Base-by-base conservation (phyloP, 2,888 invertebrate species). In the Phortica okadai region DNA sequence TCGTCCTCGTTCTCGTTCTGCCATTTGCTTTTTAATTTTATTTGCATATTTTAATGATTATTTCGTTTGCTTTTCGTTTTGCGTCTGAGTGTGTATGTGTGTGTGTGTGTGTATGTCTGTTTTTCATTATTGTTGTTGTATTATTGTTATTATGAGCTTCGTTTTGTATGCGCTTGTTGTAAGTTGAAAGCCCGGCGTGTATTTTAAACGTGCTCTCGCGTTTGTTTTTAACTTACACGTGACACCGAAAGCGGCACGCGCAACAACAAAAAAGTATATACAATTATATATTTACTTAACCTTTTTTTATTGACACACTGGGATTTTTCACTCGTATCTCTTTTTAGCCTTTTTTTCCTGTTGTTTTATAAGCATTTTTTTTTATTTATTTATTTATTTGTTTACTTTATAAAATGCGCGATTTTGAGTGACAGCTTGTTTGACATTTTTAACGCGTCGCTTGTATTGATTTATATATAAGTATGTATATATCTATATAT, bases 11-110 rank as follows among this genome's bases (percentile, higher is more conserved):
- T 58, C 16, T 6, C 8, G 2, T 16, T 58, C n/a, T 58, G 58
- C 16, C n/a, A n/a, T 58, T 10, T n/a, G 7, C 21, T 44, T 42
- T 44, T 80, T 80, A 77, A 77, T 80, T 74, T 80, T 80, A 78
- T 80, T 80, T 80, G 78, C 79, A 77, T 77, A 76, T 77, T 80
- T 78, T 78, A 80, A 80, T 80, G 78, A 80, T 78, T 50, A 50
- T 50, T 50, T 50, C 50, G 2, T 50, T 50, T 8, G 50, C 14
- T 50, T 33, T 64, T 58, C 6, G 58, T 58, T 50, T 64, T 73
- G 59, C n/a, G n/a, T n/a, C n/a, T n/a, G n/a, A n/a, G n/a, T n/a
- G n/a, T n/a, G n/a, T n/a, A n/a, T n/a, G n/a, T n/a, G n/a, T n/a
- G n/a, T n/a, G n/a, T 74, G 73, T 67, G 42, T 58, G 67, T 56